phyloP scores from a whole-genome alignment of 2,113 vertebrate species.

The Myanophis thanlyinensis region DNA sequence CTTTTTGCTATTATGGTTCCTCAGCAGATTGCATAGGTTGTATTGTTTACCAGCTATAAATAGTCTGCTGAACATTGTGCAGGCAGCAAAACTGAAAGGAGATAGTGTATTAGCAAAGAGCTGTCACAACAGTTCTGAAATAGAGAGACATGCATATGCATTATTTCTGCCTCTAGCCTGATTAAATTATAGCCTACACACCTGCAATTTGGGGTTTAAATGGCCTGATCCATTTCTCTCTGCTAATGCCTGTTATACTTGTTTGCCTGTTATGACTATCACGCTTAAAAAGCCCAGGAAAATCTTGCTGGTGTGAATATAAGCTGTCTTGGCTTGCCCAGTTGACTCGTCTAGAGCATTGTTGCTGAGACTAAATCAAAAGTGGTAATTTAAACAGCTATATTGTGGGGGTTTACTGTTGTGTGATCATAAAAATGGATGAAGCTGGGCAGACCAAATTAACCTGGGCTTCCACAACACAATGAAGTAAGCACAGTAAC shows the following conservation, averaged over 20 bases:
- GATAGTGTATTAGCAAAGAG: slow-evolving; percentile 18
- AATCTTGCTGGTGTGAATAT: neutral
- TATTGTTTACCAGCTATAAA: slow-evolving; percentile 31
- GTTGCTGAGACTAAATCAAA: neutral
- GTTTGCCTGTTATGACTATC: neutral
- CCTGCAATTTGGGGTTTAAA: slow-evolving; percentile 20
- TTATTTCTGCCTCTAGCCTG: slow-evolving; percentile 31
- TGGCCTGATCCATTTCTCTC: slow-evolving; percentile 15
- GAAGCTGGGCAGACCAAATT: neutral
- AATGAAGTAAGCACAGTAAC: neutral
- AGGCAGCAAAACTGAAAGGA: slow-evolving; percentile 9
- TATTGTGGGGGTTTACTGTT: neutral
- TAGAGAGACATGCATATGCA: slow-evolving; percentile 30
- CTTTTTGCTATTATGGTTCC: slow-evolving; percentile 16
- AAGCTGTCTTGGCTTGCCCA: neutral
- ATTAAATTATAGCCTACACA: slow-evolving; percentile 27
- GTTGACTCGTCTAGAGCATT: neutral
- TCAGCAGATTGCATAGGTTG: neutral
- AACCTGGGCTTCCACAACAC: neutral
- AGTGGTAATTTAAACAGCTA: neutral
- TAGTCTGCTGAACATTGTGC: neutral
- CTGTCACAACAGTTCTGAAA: slow-evolving; percentile 24
- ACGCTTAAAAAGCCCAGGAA: neutral
- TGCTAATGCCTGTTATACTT: neutral
- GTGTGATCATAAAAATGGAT: neutral